Evolutionary conservation across 2,888 invertebrate species (phyloP).

Genomic region (Mystacides longicornis): DNA sequence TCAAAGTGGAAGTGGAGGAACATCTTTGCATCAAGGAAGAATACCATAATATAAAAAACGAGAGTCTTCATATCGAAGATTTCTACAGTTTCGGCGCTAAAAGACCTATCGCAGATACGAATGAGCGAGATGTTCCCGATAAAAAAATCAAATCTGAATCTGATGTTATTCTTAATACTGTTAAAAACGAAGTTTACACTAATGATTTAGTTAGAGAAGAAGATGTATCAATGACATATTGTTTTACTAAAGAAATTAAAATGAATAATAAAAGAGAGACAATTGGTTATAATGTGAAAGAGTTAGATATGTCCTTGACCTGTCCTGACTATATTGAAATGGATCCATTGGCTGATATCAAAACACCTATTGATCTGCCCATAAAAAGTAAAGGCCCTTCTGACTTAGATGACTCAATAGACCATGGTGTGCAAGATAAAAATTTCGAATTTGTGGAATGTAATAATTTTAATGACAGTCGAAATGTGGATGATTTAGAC

Average conservation of each 20-base stretch:
- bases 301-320: neutral
- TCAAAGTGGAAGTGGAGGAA: neutral
- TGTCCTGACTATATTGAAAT: neutral
- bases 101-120: neutral
- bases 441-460: conserved; percentile 6
- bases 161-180: neutral
- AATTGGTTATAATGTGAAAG: neutral
- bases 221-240: neutral
- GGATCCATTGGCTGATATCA: neutral
- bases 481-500: neutral
- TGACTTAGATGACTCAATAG: neutral
- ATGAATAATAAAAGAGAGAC: conserved; percentile 7
- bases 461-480: neutral
- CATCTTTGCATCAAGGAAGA: neutral
- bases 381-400: neutral
- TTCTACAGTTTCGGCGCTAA: neutral
- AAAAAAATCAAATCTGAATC: conserved; percentile 1
- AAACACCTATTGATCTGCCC: neutral
- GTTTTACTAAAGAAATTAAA: conserved; percentile 2
- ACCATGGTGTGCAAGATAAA: neutral
- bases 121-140: neutral
- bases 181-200: neutral
- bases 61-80: neutral
- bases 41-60: neutral
- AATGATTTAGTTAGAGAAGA: neutral